These are phyloP conservation scores for Solenodon paradoxus DNA, from an alignment of 2,113 vertebrate genomes.

Conservation along the genomic window DNA sequence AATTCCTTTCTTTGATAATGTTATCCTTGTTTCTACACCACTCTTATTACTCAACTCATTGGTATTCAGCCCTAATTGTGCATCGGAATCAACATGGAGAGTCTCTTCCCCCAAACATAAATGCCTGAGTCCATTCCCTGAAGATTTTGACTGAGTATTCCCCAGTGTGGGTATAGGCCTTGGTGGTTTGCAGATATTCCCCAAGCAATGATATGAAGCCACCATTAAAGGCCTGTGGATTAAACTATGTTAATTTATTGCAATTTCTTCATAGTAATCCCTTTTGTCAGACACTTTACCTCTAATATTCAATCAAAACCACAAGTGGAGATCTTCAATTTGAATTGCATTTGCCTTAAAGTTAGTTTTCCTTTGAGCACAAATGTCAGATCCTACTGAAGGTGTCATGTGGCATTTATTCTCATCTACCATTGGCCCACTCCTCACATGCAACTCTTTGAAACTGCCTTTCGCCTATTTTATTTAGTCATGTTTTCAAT, in stretches of 20 bases:
- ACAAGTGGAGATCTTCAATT: constrained; percentile 46
- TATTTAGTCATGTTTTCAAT: constrained; percentile 35
- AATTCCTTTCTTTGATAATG: neutral
- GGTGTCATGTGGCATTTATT: neutral
- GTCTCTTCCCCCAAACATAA: neutral
- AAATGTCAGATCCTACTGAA: neutral
- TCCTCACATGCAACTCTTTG: neutral
- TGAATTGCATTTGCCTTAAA: constrained; percentile 46
- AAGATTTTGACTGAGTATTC: neutral
- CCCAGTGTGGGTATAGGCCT: neutral
- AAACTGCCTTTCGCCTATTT: neutral
- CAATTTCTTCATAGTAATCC: neutral
- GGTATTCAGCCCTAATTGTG: neutral
- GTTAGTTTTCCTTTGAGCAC: constrained; percentile 15
- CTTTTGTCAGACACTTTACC: neutral
- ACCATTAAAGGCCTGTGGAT: neutral
- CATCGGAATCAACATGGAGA: neutral
- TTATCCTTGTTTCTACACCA: neutral
- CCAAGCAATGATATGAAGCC: too few relatives aligned
- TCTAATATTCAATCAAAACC: neutral
- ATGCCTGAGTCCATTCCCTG: neutral
- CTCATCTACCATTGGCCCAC: neutral
- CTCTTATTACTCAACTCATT: neutral
- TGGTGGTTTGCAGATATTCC: neutral
- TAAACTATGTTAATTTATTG: neutral